Base-by-base conservation (phyloP, 30 jellyfish, hydroid and myxozoan species). In the Pelagia noctiluca region DNA sequence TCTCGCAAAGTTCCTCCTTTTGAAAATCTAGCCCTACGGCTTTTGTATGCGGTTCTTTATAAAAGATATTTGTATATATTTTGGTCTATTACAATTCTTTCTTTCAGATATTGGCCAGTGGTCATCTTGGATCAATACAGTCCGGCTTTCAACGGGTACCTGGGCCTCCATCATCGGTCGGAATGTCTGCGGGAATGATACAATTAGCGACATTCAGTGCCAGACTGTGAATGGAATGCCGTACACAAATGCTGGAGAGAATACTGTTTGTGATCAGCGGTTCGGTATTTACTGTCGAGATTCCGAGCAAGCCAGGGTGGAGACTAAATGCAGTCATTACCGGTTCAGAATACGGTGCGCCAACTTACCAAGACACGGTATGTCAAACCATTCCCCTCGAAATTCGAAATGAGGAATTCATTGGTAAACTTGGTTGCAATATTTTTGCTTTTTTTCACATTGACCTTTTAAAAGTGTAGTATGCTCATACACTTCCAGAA, bases 241-340 rank as follows among this genome's bases (percentile, higher is more conserved):
- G 25, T 80, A 81, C 38, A 74, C 90, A 25, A 76, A 72, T 25
- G 89, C 88, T 2, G 94, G 88, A 0, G 97, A 89, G 69, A 83
- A 80, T 34, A 76, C 95, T 7, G 35, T 61, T 36, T 89, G 97
- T 47, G 97, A 75, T 35, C 89, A 78, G 53, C 78, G 88, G 24
- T 67, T 89, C 67, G 97, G 97, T 36, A 84, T 89, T 61, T 89
- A 89, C 78, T 89, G 97, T 53, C 73, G 97, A 37, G 89, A 89
- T 42, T 50, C 88, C 0, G 94, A 82, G 62, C 97, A 78, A 46
- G 84, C 90, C 4, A 71, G 52, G 53, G 76, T 66, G 19, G 95
- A 89, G 26, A 70, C 88, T n/a, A 78, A 65, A 35, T 89, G 97
- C 88, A 80, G 97, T 38, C 85, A 72, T 38, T 89, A 89, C 50